Base-by-base conservation (phyloP, 2,113 vertebrate genomes). In the Ictalurus punctatus region DNA sequence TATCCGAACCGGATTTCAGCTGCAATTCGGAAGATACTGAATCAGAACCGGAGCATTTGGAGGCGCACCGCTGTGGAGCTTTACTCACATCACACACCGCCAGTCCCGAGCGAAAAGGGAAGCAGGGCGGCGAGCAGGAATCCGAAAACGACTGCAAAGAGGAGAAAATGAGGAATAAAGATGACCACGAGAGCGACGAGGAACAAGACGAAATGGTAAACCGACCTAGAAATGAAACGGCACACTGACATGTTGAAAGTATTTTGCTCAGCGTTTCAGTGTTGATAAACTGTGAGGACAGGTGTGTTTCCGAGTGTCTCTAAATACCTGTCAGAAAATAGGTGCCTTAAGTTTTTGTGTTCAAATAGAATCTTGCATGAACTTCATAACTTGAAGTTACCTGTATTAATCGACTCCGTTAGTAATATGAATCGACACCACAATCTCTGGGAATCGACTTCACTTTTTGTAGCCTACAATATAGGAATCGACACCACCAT, bases 171-270 rank as follows among this genome's bases (percentile, higher is more conserved):
- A 91, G 65, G 40, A 87, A 80, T 88, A 84, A 67, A 83, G 87
- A 90, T 30, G 30, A 88, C 7, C 83, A 69, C 4, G 87, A 74
- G 27, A 58, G 56, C 7, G 89, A 88, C 34, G 81, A 92, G 5
- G 90, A 92, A 61, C 73, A 91, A 73, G 92, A 91, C 58, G 90
- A 93, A 91, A 89, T 93, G 92, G 92, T 93, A 92, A 92, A 61
- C 0, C 30, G 1, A 27, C 2, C 5, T 25, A 6, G 6, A 34
- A 34, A 37, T 21, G 0, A 3, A 37, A 21, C 25, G 48, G 0
- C 48, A 56, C 65, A 37, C 65, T 23, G 48, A 6, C 27, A 34
- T 52, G 54, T n/a, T 52, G 13, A 73, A 61, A 17, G 4, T 61
- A 27, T 44, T 25, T 79, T 30, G 16, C 58, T 12, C 27, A 30